Percentiles rank a stretch among this genome's conserved stretches.
Conservation (phyloP, 2,888 invertebrate genomes). For the Salpingus planirostris region DNA sequence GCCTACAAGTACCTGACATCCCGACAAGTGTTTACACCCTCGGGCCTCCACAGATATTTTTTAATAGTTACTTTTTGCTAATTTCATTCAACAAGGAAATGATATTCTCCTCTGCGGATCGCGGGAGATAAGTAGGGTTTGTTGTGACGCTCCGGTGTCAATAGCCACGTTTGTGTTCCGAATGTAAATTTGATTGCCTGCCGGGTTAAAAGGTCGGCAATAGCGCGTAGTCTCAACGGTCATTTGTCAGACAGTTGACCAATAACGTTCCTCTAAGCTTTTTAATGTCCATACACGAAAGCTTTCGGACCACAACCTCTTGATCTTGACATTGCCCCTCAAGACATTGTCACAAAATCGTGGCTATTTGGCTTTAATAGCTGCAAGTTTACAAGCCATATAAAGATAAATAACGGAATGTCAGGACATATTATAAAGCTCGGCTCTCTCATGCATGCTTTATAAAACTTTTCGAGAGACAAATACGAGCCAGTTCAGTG, state of each 20-base stretch:
- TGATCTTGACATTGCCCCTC: slow-evolving; percentile 9
- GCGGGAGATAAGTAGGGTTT: too few species aligned
- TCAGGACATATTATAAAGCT: slow-evolving; percentile 5
- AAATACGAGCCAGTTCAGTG: slow-evolving; percentile 7
- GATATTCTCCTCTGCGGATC: too few species aligned
- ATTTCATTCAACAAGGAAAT: too few species aligned
- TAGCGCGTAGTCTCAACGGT: slow-evolving; percentile 13
- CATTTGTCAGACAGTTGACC: slow-evolving; percentile 17
- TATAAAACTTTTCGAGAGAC: slow-evolving; percentile 1
- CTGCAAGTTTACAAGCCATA: slow-evolving; percentile 11
- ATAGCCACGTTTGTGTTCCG: slow-evolving; percentile 6
- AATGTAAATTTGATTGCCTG: slow-evolving; percentile 11
- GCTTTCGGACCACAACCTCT: slow-evolving; percentile 11
- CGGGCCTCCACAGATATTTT: too few species aligned
- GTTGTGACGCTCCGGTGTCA: slow-evolving; percentile 7
- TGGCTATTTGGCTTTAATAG: slow-evolving; percentile 12
- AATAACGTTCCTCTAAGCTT: slow-evolving; percentile 16
- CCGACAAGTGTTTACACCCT: too few species aligned
- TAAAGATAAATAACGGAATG: slow-evolving; percentile 14
- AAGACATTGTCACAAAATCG: slow-evolving; percentile 12
- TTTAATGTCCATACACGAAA: slow-evolving; percentile 4
- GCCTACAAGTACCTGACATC: too few species aligned
- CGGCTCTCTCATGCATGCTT: not conserved
- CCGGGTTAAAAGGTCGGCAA: slow-evolving; percentile 15
- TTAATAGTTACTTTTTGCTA: too few species aligned